Conservation (phyloP, 2,797 vertebrate genomes). For the Phalloptychus januarius region DNA sequence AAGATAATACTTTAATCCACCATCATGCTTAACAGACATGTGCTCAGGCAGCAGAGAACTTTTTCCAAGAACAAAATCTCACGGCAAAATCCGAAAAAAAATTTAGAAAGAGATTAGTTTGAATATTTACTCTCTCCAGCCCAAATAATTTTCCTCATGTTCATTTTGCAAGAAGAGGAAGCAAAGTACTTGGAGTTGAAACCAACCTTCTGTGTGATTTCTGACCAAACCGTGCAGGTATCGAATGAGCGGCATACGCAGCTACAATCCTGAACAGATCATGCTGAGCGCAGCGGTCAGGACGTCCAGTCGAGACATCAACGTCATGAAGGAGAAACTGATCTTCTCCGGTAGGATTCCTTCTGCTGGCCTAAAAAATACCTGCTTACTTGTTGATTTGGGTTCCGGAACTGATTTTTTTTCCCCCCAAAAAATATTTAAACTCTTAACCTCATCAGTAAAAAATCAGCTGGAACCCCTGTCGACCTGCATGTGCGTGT, state of each 20-base stretch:
- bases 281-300: constrained; percentile 94
- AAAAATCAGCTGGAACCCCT: constrained; percentile 15
- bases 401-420: constrained; percentile 5
- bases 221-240: constrained; percentile 81
- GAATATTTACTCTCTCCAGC: background rate
- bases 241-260: constrained; percentile 90
- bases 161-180: background rate
- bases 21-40: background rate
- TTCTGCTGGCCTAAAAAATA: background rate
- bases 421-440: background rate
- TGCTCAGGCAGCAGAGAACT: background rate
- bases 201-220: constrained; percentile 1
- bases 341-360: constrained; percentile 91
- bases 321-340: constrained; percentile 99
- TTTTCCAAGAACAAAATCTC: background rate
- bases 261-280: constrained; percentile 98
- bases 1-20: background rate
- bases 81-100: background rate
- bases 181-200: background rate
- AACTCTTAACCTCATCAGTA: background rate
- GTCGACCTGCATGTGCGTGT: constrained; percentile 72
- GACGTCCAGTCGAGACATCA: constrained; percentile 90
- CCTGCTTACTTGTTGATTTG: constrained; percentile 8
- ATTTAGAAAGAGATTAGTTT: background rate
- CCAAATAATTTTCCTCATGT: background rate